Conservation (phyloP, 2,113 vertebrate species). For the Ariopsis seemanni region DNA sequence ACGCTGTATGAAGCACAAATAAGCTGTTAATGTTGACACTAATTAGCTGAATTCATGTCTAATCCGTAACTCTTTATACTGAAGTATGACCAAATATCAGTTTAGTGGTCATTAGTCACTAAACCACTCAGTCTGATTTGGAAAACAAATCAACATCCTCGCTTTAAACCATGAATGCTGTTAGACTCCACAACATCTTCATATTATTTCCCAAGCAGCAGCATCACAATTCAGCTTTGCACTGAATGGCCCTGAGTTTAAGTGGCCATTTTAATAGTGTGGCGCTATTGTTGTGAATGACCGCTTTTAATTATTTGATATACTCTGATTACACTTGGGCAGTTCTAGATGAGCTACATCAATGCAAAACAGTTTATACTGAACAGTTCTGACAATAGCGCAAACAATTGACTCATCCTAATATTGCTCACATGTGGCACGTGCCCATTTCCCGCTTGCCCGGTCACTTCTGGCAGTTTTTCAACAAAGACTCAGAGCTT, state of each 20-base stretch:
- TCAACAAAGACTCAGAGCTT: constrained; percentile 55
- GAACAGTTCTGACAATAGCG: constrained; percentile 53
- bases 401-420: constrained; percentile 27
- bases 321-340: neutral
- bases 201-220: constrained; percentile 46
- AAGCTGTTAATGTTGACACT: neutral
- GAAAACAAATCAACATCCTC: neutral
- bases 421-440: constrained; percentile 34
- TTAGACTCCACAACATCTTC: constrained; percentile 34
- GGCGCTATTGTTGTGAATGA: constrained; percentile 55
- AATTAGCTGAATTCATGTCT: neutral
- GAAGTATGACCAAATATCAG: neutral
- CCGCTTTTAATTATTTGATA: neutral
- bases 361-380: neutral
- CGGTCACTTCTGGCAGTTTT: constrained; percentile 45
- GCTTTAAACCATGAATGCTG: neutral
- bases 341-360: neutral
- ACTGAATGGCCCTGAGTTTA: constrained; percentile 31
- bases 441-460: constrained; percentile 50
- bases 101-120: neutral
- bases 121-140: neutral
- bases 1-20: neutral
- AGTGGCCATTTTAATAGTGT: constrained; percentile 34
- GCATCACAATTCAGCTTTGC: constrained; percentile 33
- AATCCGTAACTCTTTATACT: neutral